Evolutionary conservation across 2,113 vertebrate species (phyloP), one percentile per base, ranked within the genome.

Genomic region (Cebus imitator): DNA sequence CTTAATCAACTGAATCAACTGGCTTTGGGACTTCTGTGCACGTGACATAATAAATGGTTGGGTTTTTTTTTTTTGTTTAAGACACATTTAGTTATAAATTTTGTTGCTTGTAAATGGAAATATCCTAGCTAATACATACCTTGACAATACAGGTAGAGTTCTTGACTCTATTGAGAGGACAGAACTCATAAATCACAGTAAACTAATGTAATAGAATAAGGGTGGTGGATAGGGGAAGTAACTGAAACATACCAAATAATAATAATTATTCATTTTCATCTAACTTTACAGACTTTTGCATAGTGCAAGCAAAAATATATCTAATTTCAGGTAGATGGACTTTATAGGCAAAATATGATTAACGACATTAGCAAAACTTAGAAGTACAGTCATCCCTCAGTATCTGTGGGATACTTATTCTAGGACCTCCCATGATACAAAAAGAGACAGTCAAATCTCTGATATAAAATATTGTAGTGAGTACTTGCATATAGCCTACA

Each of bases 361-460:
- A 80, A 80, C 27, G 91, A 52, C 30, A 66, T 79, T 87, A 94
- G 30, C 55, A 89, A 94, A 95, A 95, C 40, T 90, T 66, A 86
- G 61, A 96, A 96, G n/a, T 27, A 45, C 35, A 45, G 40, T 30
- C 40, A 45, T 45, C 73, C 73, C 6, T 76, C 73, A 43, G 40
- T 76, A 30, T 45, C 73, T 76, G 40, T 76, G 73, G 40, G 6
- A 76, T 25, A 27, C 25, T 76, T 25, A 76, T 76, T 76, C 73
- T 13, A 76, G 73, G 13, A 10, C 73, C 73, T 27, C 25, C 14
- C 23, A 76, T 25, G 27, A 45, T 16, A 76, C 25, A 27, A 76
- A 45, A 75, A 16, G 40, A 64, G 23, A 75, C 27, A 43, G 23
- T 75, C 73, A 75, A 45, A 3, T 75, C 40, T 43, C 25, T 75